A percentile compares a stretch with the other conserved stretches of the same genome.
These are phyloP conservation scores for Drosophila picticornis DNA, from an alignment of 2,888 invertebrate genomes.

Conservation along the genomic window DNA sequence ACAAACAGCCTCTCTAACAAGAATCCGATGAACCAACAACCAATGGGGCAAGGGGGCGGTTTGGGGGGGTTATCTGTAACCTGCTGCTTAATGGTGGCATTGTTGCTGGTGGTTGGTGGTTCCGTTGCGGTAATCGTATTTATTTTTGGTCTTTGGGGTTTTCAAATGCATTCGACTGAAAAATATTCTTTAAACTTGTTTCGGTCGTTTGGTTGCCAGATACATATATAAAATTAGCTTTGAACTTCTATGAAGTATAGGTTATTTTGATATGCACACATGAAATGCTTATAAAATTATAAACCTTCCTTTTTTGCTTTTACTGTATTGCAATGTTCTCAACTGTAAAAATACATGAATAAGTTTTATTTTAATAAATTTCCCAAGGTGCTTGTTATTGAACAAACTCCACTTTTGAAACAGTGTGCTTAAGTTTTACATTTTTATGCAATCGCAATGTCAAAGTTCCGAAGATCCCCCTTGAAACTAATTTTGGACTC, in stretches of 20 bases:
- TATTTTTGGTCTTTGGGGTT: slow-evolving; percentile 72
- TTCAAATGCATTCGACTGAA: slow-evolving; percentile 64
- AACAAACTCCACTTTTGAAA: not conserved
- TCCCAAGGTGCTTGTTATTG: slow-evolving; percentile 45
- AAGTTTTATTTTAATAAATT: slow-evolving; percentile 37
- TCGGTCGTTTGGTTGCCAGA: slow-evolving; percentile 34
- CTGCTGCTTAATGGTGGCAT: slow-evolving; percentile 5
- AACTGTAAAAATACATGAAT: slow-evolving; percentile 22
- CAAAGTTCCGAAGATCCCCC: slow-evolving; percentile 47
- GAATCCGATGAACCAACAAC: slow-evolving; percentile 4
- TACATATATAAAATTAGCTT: slow-evolving; percentile 56
- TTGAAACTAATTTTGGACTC: slow-evolving; percentile 55
- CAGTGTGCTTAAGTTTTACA: slow-evolving; percentile 33
- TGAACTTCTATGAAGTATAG: slow-evolving; percentile 49
- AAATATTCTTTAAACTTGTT: slow-evolving; percentile 65
- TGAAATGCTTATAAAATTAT: not conserved
- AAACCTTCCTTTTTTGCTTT: not conserved
- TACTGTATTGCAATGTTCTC: not conserved
- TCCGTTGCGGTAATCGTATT: slow-evolving; percentile 61
- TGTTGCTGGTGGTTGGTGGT: slow-evolving; percentile 1
- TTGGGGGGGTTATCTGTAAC: not conserved
- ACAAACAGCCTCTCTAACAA: slow-evolving; percentile 40
- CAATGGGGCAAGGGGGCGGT: too few species aligned
- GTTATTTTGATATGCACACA: slow-evolving; percentile 15
- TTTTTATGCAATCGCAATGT: slow-evolving; percentile 33